Conservation (phyloP, 2,888 invertebrate species). For the Drosophila pegasa region DNA sequence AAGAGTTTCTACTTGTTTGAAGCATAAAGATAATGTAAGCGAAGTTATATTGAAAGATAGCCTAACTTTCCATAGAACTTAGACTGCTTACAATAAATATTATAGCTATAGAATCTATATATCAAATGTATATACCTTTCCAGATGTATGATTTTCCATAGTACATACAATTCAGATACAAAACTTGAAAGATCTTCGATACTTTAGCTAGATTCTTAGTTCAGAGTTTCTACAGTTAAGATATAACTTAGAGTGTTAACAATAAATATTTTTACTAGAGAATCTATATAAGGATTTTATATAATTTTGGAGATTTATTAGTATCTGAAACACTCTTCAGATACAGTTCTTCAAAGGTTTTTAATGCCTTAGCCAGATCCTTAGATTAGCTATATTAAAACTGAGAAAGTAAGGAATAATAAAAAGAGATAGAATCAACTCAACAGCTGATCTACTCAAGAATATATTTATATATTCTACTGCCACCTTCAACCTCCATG, state of each 20-base stretch:
- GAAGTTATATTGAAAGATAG: too few relatives aligned
- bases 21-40: too few relatives aligned
- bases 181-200: background rate
- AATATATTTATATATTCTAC: too few relatives aligned
- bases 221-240: too few relatives aligned
- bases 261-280: too few relatives aligned
- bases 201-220: too few relatives aligned
- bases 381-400: too few relatives aligned
- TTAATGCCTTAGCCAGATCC: background rate
- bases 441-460: background rate
- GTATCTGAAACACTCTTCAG: background rate
- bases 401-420: too few relatives aligned
- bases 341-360: background rate
- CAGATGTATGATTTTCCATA: background rate
- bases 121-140: background rate
- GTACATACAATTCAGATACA: background rate
- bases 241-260: too few relatives aligned
- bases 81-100: too few relatives aligned
- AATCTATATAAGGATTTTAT: too few relatives aligned
- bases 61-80: background rate
- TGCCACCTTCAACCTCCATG: background rate
- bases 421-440: too few relatives aligned
- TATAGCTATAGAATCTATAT: background rate
- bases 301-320: background rate
- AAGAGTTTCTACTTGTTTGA: background rate